Percentiles rank a stretch among this genome's conserved stretches.
phyloP scores from a whole-genome alignment of 2,797 vertebrate genomes.

The Threskiornis aethiopicus region DNA sequence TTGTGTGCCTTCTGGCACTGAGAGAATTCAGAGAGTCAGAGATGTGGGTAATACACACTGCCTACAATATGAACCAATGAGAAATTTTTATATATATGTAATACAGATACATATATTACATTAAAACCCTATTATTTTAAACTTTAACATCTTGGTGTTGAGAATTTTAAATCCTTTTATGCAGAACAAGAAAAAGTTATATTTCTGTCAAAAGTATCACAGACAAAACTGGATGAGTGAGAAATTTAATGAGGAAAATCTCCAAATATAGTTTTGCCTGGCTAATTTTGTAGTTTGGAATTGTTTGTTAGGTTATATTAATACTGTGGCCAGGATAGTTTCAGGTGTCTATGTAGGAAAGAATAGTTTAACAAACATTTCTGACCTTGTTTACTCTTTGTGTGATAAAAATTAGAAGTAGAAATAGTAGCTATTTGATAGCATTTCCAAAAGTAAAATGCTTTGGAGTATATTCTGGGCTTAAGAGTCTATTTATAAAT shows the following conservation, averaged over 20 bases:
- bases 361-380: not conserved
- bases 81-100: not conserved
- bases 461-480: not conserved
- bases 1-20: too few species aligned
- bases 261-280: not conserved
- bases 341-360: not conserved
- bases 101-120: not conserved
- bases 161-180: not conserved
- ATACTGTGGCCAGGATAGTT: not conserved
- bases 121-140: not conserved
- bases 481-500: not conserved
- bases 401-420: not conserved
- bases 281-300: not conserved
- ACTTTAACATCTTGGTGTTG: not conserved
- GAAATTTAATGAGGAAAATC: not conserved
- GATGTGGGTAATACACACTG: not conserved
- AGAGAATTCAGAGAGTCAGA: too few species aligned
- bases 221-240: not conserved
- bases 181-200: not conserved
- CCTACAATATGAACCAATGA: not conserved
- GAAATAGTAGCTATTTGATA: not conserved
- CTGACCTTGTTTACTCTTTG: not conserved
- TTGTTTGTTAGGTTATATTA: not conserved
- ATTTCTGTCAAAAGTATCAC: not conserved
- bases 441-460: not conserved